A percentile compares a stretch with the other conserved stretches of the same genome.
Evolutionary conservation across 2,888 invertebrate species (phyloP).

Genomic region (Cenopis cana): DNA sequence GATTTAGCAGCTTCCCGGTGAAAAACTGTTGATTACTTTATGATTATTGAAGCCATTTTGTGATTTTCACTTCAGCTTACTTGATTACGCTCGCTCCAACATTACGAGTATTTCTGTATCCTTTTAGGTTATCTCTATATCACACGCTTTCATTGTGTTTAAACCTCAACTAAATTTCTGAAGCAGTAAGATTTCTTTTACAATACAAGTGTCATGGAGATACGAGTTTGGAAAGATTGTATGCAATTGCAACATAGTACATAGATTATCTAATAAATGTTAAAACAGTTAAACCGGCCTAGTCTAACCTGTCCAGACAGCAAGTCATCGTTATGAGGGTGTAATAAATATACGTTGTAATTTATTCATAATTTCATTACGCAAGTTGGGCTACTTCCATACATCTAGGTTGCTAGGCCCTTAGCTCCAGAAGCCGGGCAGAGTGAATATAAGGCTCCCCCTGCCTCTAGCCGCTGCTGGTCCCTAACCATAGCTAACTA

Average conservation of each 20-base stretch:
- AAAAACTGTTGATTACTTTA: conserved; percentile 36
- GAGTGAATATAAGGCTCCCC: too few species aligned
- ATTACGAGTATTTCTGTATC: conserved; percentile 1
- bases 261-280: conserved; percentile 37
- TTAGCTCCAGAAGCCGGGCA: too few species aligned
- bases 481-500: too few species aligned
- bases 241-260: conserved; percentile 35
- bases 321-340: conserved; percentile 27
- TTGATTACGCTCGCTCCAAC: conserved; percentile 29
- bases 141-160: not conserved
- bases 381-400: too few species aligned
- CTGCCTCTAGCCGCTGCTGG: too few species aligned
- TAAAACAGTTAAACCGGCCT: conserved; percentile 21
- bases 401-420: too few species aligned
- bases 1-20: conserved; percentile 9
- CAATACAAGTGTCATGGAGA: not conserved
- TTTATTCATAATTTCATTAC: conserved; percentile 8
- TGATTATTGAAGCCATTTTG: conserved; percentile 32
- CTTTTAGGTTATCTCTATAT: not conserved
- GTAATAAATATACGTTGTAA: conserved; percentile 8
- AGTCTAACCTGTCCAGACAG: conserved; percentile 1
- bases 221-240: conserved; percentile 9
- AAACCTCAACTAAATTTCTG: not conserved
- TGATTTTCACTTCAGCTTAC: conserved; percentile 37
- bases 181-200: not conserved